Evolutionary conservation across 2,888 invertebrate species (phyloP).

Genomic region (Trachelus iudaicus): DNA sequence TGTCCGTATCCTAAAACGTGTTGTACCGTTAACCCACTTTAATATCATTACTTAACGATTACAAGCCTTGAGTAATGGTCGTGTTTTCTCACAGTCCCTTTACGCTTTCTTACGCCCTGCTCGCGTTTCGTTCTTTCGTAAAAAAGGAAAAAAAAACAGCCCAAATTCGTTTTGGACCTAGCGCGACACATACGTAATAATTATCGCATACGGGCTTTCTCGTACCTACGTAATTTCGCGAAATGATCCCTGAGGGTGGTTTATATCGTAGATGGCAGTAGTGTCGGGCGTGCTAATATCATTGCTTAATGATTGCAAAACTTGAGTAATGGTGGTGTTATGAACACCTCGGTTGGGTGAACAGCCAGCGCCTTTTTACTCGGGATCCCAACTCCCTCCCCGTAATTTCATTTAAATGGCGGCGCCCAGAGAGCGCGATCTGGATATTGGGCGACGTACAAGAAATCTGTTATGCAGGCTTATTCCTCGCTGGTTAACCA

Average conservation of each 20-base stretch:
- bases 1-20: neutral
- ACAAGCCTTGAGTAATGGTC: neutral
- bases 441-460: slow-evolving; percentile 22
- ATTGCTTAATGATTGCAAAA: slow-evolving; percentile 26
- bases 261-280: neutral
- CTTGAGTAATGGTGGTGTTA: slow-evolving; percentile 52
- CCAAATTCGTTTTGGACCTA: neutral
- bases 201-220: neutral
- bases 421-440: slow-evolving; percentile 30
- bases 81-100: neutral
- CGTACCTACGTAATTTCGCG: neutral
- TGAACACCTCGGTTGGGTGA: slow-evolving; percentile 37
- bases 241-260: neutral
- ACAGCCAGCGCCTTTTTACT: slow-evolving; percentile 11
- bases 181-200: neutral
- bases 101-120: neutral
- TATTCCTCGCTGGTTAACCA: slow-evolving; percentile 35
- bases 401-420: slow-evolving; percentile 41
- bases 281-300: slow-evolving; percentile 11
- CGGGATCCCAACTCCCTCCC: neutral
- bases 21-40: neutral
- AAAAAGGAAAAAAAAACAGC: neutral
- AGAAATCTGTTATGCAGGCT: slow-evolving; percentile 40
- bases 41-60: neutral
- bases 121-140: neutral